Percentiles rank a stretch among this genome's conserved stretches.
These are phyloP conservation scores for Grammomys surdaster DNA, from an alignment of 2,113 vertebrate genomes.

Conservation along the genomic window DNA sequence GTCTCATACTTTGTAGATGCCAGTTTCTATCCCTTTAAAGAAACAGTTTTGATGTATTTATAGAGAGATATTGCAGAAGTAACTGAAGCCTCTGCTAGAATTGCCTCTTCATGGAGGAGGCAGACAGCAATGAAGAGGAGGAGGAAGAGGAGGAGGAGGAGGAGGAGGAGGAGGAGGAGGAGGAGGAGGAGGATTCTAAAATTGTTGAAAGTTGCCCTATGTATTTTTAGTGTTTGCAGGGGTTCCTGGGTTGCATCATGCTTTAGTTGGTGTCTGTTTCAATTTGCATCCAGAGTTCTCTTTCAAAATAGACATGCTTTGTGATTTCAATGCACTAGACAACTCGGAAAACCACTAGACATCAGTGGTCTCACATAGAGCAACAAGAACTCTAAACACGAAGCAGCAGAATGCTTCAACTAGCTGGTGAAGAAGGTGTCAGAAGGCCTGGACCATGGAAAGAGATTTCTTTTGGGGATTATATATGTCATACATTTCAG, in stretches of 20 bases:
- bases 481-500: conserved; percentile 90
- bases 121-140: background rate
- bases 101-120: conserved; percentile 3
- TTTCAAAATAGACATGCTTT: conserved; percentile 83
- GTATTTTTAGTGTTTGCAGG: conserved; percentile 52
- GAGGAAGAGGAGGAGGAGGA: background rate
- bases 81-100: conserved; percentile 34
- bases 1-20: conserved; percentile 17
- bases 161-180: background rate
- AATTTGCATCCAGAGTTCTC: conserved; percentile 77
- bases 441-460: conserved; percentile 79
- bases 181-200: conserved; percentile 51
- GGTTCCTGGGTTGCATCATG: conserved; percentile 70
- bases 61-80: background rate
- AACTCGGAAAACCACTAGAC: conserved; percentile 69
- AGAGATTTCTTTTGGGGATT: conserved; percentile 86
- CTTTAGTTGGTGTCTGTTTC: conserved; percentile 83
- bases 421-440: conserved; percentile 64
- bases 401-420: conserved; percentile 69
- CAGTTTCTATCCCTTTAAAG: conserved; percentile 45
- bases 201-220: conserved; percentile 59
- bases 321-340: conserved; percentile 65
- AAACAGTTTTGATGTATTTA: background rate
- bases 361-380: conserved; percentile 66
- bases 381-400: conserved; percentile 48